Conservation (phyloP, 2,888 invertebrate species). For the Hofmannophila pseudospretella region DNA sequence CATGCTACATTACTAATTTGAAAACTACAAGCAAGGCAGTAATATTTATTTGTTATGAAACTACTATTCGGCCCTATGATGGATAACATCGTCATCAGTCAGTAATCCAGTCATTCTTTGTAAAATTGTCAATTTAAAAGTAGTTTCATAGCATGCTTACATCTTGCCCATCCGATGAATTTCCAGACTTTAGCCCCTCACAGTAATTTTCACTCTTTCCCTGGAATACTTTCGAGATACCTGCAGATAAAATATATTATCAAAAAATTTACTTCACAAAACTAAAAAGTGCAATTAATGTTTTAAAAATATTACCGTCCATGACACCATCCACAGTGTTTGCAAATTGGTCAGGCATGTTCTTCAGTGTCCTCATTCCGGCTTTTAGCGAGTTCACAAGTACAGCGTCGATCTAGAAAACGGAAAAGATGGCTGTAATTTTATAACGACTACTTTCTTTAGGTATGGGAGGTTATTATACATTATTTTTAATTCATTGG, state of each 20-base stretch:
- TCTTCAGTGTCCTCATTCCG: conserved; percentile 91
- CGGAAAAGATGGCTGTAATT: too few species aligned
- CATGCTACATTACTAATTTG: too few species aligned
- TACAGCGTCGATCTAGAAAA: conserved; percentile 79
- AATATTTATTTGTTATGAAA: too few species aligned
- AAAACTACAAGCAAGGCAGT: too few species aligned
- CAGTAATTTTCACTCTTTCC: conserved; percentile 59
- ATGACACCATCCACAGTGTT: conserved; percentile 91
- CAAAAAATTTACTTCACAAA: too few species aligned
- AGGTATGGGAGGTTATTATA: background rate
- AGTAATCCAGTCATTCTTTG: too few species aligned
- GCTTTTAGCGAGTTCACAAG: conserved; percentile 89
- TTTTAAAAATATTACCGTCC: conserved; percentile 74
- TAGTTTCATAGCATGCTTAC: conserved; percentile 41
- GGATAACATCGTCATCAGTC: too few species aligned
- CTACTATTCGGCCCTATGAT: too few species aligned
- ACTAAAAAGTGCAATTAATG: too few species aligned
- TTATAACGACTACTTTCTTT: background rate
- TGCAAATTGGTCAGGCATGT: conserved; percentile 92
- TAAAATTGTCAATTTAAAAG: too few species aligned
- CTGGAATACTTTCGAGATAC: conserved; percentile 86
- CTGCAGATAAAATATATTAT: conserved; percentile 28
- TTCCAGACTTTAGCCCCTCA: conserved; percentile 52
- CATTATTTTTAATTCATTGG: too few species aligned
- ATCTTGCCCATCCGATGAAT: conserved; percentile 58